Conservation (phyloP, 2,888 invertebrate species). For the Hartigia nigra region DNA sequence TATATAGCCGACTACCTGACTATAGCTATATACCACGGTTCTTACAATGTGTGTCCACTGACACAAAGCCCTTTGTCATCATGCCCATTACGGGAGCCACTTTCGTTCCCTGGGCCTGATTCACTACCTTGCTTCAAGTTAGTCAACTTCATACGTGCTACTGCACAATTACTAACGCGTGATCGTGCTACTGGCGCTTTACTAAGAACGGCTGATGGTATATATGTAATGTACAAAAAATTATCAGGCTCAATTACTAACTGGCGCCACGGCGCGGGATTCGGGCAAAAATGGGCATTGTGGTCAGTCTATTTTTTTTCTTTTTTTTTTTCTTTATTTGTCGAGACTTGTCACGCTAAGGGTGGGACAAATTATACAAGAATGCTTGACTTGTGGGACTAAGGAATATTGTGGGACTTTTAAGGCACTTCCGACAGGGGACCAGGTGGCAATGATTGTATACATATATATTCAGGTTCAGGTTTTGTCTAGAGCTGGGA, state of each 20-base stretch:
- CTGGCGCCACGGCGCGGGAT: not conserved
- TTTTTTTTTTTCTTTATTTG: not conserved
- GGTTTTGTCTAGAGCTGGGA: too few relatives aligned
- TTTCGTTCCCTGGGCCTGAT: not conserved
- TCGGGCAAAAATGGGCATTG: not conserved
- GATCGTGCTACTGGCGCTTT: not conserved
- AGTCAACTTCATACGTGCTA: not conserved
- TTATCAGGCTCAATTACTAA: not conserved
- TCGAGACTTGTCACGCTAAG: too few relatives aligned
- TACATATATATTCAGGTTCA: too few relatives aligned
- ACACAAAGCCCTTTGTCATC: conserved; percentile 25
- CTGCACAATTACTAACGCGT: not conserved
- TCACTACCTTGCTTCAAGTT: not conserved
- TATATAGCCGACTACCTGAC: not conserved
- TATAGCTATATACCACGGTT: not conserved
- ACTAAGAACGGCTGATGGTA: not conserved
- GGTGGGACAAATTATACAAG: too few relatives aligned
- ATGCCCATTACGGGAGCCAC: conserved; percentile 3
- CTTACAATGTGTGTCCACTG: conserved; percentile 6
- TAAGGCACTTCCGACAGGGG: too few relatives aligned
- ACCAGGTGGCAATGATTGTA: too few relatives aligned
- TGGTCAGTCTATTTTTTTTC: not conserved
- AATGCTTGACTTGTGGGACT: too few relatives aligned
- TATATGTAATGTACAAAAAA: not conserved
- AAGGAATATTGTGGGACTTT: too few relatives aligned